Percentiles rank a stretch among this genome's conserved stretches.
Conservation (phyloP, 2,888 invertebrate species). For the Harmothoe impar region DNA sequence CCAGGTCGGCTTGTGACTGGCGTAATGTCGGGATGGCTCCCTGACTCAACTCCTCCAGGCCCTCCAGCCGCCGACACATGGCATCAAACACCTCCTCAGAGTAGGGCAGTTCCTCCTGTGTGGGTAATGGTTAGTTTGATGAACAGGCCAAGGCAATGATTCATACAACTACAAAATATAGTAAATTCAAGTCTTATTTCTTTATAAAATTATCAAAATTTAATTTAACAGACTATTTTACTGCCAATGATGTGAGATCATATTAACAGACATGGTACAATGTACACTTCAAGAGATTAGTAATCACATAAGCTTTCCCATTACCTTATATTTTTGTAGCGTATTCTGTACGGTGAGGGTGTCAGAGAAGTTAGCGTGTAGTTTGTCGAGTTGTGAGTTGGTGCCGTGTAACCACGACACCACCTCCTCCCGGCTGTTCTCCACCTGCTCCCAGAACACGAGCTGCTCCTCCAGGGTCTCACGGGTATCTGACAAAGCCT, state of each 20-base stretch:
- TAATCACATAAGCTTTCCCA: too few species aligned
- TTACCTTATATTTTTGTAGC: slow-evolving; percentile 90
- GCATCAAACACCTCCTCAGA: slow-evolving; percentile 90
- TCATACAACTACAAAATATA: background rate
- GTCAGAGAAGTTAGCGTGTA: slow-evolving; percentile 90
- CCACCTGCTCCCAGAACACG: slow-evolving; percentile 96
- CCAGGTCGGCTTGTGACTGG: slow-evolving; percentile 75
- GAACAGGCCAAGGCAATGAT: background rate
- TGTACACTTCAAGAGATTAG: too few species aligned
- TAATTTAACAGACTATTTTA: too few species aligned
- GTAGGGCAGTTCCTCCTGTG: slow-evolving; percentile 89
- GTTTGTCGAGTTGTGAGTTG: slow-evolving; percentile 89
- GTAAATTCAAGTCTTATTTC: background rate
- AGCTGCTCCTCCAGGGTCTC: slow-evolving; percentile 89
- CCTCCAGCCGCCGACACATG: slow-evolving; percentile 91
- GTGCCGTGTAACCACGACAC: slow-evolving; percentile 93
- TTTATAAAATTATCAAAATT: too few species aligned
- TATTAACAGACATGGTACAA: too few species aligned
- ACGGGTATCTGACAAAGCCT: slow-evolving; percentile 64
- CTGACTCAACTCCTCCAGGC: slow-evolving; percentile 90
- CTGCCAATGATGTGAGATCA: too few species aligned
- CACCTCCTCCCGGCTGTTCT: slow-evolving; percentile 92
- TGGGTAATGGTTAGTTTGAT: slow-evolving; percentile 28
- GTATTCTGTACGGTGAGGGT: slow-evolving; percentile 91
- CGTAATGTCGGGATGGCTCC: slow-evolving; percentile 86